phyloP scores from a whole-genome alignment of 1,140 invertebrate genomes.

The Hyphantria cunea region DNA sequence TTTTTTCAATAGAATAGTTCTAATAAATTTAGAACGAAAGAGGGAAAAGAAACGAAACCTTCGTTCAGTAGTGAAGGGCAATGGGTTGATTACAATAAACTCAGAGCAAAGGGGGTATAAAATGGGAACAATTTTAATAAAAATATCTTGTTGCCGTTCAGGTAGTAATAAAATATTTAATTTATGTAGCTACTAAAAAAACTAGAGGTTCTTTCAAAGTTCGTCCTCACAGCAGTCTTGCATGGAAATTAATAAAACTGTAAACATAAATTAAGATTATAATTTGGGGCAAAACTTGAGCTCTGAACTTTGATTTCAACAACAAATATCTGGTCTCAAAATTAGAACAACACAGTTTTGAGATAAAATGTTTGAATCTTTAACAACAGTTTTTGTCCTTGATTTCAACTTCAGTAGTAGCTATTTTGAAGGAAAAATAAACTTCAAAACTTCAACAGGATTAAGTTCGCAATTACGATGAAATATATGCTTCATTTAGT shows the following conservation, averaged over 20 bases:
- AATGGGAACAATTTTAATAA: too few species aligned
- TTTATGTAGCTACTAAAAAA: not conserved
- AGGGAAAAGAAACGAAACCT: too few species aligned
- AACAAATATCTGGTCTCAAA: slow-evolving; percentile 9
- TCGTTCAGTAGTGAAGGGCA: too few species aligned
- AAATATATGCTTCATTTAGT: too few species aligned
- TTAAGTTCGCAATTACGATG: not conserved
- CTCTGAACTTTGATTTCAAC: slow-evolving; percentile 9
- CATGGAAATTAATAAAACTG: slow-evolving; percentile 2
- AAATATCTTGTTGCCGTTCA: too few species aligned
- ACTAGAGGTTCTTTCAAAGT: not conserved
- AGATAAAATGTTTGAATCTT: slow-evolving; percentile 12
- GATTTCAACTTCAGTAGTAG: slow-evolving; percentile 12
- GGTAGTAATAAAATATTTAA: too few species aligned
- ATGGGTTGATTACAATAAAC: too few species aligned
- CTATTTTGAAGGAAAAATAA: slow-evolving; percentile 5
- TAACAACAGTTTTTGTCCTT: slow-evolving; percentile 12
- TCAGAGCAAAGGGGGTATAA: too few species aligned
- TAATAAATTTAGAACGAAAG: too few species aligned
- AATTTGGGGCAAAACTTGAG: slow-evolving; percentile 11
- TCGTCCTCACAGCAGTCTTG: not conserved
- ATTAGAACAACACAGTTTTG: slow-evolving; percentile 13
- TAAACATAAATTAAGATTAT: slow-evolving; percentile 18
- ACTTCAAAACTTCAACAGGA: too few species aligned
- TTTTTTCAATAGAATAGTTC: too few species aligned